Evolutionary conservation across 1,140 invertebrate species (phyloP).

Genomic region (Globodera ellingtonae): DNA sequence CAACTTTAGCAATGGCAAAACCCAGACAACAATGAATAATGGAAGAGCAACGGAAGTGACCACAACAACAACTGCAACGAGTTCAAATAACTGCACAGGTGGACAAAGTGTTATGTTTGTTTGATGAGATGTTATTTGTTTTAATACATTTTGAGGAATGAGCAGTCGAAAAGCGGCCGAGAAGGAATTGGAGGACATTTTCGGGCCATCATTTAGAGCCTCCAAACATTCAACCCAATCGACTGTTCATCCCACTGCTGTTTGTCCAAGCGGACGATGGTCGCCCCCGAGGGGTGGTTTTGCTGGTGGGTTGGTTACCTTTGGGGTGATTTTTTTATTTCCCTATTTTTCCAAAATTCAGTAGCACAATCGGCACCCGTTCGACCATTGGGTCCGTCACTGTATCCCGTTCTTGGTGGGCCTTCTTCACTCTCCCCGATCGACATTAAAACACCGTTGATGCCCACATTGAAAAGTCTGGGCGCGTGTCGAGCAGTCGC

Average conservation of each 20-base stretch:
- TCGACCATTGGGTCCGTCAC: neutral
- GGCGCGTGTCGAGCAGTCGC: slow-evolving; percentile 28
- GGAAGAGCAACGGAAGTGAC: no score
- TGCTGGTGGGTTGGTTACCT: no score
- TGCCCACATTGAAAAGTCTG: slow-evolving; percentile 35
- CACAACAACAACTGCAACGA: no score
- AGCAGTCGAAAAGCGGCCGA: neutral
- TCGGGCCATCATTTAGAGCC: neutral
- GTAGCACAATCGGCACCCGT: no score
- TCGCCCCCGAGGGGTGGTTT: no score
- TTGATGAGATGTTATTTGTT: neutral
- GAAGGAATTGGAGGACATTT: slow-evolving; percentile 22
- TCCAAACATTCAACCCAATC: neutral
- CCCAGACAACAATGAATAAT: neutral
- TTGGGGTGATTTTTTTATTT: no score
- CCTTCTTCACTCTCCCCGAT: slow-evolving; percentile 24
- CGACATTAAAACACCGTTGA: slow-evolving; percentile 52
- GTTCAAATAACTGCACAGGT: no score
- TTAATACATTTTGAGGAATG: neutral
- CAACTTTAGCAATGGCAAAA: neutral
- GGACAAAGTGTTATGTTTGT: no score
- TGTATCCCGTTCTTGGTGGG: neutral
- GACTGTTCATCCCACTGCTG: neutral
- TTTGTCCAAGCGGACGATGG: neutral
- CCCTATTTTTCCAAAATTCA: no score